Conservation (phyloP, 2,113 vertebrate genomes). For the Trogon melanurus region DNA sequence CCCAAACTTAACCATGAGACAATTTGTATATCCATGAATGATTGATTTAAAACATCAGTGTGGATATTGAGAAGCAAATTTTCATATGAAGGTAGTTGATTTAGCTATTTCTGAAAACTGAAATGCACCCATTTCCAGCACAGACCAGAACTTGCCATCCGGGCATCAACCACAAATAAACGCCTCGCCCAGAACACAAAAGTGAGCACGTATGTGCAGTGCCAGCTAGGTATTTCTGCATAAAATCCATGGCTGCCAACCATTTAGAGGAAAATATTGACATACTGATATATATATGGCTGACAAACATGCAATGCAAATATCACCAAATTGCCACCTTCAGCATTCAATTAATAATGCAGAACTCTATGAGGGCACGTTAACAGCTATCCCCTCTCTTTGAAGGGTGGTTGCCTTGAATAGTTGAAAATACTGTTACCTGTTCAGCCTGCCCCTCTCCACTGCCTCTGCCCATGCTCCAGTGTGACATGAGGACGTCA, state of each 20-base stretch:
- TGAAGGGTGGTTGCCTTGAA: background rate
- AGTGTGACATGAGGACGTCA: background rate
- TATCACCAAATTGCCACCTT: background rate
- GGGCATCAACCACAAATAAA: background rate
- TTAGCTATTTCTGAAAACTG: background rate
- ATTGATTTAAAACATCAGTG: background rate
- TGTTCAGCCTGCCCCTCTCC: background rate
- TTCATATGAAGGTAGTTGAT: background rate
- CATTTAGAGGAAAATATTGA: background rate
- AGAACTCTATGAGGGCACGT: background rate
- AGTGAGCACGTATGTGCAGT: fast-evolving
- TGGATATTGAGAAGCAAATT: background rate
- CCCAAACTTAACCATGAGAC: background rate
- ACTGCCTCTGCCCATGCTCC: background rate
- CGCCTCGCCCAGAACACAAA: background rate
- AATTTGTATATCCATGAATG: background rate
- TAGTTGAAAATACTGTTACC: background rate
- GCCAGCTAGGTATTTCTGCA: background rate
- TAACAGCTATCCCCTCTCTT: background rate
- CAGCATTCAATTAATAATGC: background rate
- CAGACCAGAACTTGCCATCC: background rate
- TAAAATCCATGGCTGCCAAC: background rate
- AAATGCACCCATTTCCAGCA: background rate
- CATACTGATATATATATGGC: background rate
- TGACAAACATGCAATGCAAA: background rate